Evolutionary conservation across 2,113 vertebrate genomes (phyloP).

Genomic region (Microtus ochrogaster): DNA sequence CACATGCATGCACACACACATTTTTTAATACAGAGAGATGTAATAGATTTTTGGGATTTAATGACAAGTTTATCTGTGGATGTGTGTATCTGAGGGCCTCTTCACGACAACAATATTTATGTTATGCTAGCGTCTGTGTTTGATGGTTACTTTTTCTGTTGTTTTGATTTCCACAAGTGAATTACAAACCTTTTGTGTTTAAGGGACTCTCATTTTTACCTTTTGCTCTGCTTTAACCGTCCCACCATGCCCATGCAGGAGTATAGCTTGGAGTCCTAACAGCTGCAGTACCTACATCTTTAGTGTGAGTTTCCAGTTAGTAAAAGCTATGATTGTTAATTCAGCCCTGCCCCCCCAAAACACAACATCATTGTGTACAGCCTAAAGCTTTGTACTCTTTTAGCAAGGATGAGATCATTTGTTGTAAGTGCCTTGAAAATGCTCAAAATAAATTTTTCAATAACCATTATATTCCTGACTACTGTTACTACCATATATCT

Average conservation of each 20-base stretch:
- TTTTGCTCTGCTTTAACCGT: background rate
- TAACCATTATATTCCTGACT: background rate
- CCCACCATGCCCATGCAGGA: background rate
- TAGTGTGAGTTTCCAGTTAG: background rate
- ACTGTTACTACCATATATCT: background rate
- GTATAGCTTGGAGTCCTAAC: background rate
- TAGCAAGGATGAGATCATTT: background rate
- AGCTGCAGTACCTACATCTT: background rate
- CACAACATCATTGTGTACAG: background rate
- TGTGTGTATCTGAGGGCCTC: background rate
- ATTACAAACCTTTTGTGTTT: background rate
- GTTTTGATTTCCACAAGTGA: background rate
- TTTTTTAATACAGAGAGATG: background rate
- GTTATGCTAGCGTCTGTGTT: background rate
- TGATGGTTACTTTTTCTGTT: background rate
- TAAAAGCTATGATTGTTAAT: background rate
- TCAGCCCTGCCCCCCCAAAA: background rate
- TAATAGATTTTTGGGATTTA: background rate
- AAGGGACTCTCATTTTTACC: background rate
- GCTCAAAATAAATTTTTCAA: background rate
- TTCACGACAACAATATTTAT: background rate
- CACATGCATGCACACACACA: background rate
- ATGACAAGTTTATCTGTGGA: background rate
- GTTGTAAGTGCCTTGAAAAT: background rate
- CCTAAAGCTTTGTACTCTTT: background rate